A percentile compares a stretch with the other conserved stretches of the same genome.
phyloP scores from a whole-genome alignment of 2,113 vertebrate species.

The Glaucomys volans region DNA sequence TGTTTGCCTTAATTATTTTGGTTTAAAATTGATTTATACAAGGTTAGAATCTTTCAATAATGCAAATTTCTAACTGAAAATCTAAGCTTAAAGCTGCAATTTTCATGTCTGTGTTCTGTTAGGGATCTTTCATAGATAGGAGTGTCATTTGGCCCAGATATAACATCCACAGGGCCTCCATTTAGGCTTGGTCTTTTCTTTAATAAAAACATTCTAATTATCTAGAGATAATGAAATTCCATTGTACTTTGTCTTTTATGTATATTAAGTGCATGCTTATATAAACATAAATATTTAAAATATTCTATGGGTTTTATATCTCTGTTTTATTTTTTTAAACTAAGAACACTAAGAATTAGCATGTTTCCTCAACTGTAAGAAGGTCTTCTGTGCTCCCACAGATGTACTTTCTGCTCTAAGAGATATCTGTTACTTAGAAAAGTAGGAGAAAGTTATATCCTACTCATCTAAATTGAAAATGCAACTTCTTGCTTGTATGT shows the following conservation, averaged over 20 bases:
- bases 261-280: neutral
- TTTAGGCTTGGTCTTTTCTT: neutral
- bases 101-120: neutral
- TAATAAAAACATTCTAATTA: neutral
- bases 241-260: neutral
- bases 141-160: neutral
- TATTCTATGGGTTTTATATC: neutral
- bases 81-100: neutral
- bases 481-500: neutral
- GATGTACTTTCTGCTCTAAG: neutral
- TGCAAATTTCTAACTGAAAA: conserved; percentile 34
- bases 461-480: neutral
- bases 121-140: neutral
- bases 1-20: conserved; percentile 40
- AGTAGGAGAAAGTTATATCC: neutral
- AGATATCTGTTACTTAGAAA: neutral
- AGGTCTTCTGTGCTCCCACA: neutral
- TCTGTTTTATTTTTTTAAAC: conserved; percentile 5
- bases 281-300: conserved; percentile 45
- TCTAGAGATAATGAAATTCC: neutral
- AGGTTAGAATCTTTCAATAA: conserved; percentile 24
- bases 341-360: neutral
- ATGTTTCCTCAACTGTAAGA: neutral
- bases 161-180: neutral
- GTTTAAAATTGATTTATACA: conserved; percentile 17